Conservation (phyloP, 2,797 vertebrate species). For the Leptodactylus fallax region DNA sequence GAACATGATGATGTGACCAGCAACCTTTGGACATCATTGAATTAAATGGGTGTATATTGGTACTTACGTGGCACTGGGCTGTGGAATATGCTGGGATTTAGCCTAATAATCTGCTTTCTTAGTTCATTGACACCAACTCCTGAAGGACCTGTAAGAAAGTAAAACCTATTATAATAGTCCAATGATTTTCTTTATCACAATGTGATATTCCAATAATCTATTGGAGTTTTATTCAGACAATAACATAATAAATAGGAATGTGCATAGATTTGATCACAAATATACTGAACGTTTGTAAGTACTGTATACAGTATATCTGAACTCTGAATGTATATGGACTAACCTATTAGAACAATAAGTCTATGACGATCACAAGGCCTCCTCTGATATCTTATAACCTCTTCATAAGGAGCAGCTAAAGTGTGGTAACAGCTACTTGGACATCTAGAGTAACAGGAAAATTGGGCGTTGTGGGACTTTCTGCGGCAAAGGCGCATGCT, state of each 20-base stretch:
- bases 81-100: slow-evolving; percentile 83
- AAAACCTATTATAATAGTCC: neutral
- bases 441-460: slow-evolving; percentile 72
- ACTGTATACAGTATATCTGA: neutral
- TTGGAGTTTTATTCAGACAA: neutral
- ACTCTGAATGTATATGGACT: slow-evolving; percentile 54
- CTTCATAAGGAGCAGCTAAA: slow-evolving; percentile 84
- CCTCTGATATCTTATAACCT: slow-evolving; percentile 90
- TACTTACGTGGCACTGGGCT: slow-evolving; percentile 90
- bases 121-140: slow-evolving; percentile 95
- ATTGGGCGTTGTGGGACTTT: slow-evolving; percentile 73
- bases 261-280: neutral
- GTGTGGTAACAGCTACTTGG: slow-evolving; percentile 74
- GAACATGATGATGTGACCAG: too few species aligned
- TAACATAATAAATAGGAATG: neutral
- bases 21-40: too few species aligned
- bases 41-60: too few species aligned
- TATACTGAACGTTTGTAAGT: neutral
- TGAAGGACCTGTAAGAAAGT: slow-evolving; percentile 82
- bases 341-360: slow-evolving; percentile 88
- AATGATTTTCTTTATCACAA: neutral
- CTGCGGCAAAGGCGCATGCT: slow-evolving; percentile 91
- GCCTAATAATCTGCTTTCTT: slow-evolving; percentile 84
- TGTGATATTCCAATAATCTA: neutral
- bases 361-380: slow-evolving; percentile 79